Conservation (phyloP, 2,113 vertebrate genomes). For the Miniopterus natalensis region DNA sequence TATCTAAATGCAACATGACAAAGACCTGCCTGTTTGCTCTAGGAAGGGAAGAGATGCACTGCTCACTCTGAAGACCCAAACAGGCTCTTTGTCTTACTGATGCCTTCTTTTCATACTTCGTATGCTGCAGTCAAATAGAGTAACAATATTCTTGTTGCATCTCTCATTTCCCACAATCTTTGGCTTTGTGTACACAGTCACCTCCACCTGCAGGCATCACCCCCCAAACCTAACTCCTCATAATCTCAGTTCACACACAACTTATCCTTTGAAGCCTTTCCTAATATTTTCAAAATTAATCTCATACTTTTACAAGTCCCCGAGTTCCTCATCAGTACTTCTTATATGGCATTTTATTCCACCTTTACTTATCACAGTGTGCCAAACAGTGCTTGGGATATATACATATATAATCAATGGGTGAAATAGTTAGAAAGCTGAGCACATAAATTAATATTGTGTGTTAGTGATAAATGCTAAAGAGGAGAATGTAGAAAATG, state of each 20-base stretch:
- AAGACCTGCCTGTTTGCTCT: neutral
- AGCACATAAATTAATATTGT: neutral
- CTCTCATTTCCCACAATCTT: neutral
- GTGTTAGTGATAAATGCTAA: neutral
- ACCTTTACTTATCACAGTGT: neutral
- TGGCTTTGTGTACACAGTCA: neutral
- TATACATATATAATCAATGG: neutral
- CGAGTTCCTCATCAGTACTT: neutral
- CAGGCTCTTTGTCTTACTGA: neutral
- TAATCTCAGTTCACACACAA: neutral
- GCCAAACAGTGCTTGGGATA: neutral
- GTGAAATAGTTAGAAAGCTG: neutral
- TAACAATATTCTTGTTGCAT: neutral
- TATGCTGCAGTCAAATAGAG: neutral
- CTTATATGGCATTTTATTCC: constrained; percentile 1
- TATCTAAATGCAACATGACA: neutral
- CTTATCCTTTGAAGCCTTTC: constrained; percentile 4
- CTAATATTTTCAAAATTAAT: neutral
- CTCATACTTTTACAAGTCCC: neutral
- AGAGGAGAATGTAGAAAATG: neutral
- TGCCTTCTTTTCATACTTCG: neutral
- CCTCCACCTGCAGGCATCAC: neutral
- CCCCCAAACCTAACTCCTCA: neutral
- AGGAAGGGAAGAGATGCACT: neutral
- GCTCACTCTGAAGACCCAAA: neutral